These are phyloP conservation scores for Oreortyx pictus DNA, from an alignment of 2,797 vertebrate genomes.

Conservation along the genomic window DNA sequence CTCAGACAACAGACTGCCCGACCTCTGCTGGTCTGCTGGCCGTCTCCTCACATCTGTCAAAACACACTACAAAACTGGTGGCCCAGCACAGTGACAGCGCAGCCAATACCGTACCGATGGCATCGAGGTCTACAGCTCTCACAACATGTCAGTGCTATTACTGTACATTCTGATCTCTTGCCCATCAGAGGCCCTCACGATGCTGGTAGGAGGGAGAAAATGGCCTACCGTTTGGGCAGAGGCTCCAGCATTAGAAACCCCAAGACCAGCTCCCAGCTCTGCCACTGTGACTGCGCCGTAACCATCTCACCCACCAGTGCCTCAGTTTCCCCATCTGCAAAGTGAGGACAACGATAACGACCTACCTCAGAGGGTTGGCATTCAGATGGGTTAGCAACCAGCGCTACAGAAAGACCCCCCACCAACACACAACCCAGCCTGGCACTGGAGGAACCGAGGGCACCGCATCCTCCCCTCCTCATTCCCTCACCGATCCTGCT, in stretches of 20 bases:
- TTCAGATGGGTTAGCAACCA: slow-evolving; percentile 48
- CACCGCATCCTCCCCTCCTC: slow-evolving; percentile 29
- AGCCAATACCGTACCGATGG: neutral
- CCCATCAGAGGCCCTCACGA: neutral
- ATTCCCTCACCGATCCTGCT: slow-evolving; percentile 3
- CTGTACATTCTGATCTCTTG: neutral
- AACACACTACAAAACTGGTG: rapidly evolving
- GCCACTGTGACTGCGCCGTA: neutral
- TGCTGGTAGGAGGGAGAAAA: neutral
- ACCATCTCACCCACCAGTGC: slow-evolving; percentile 16
- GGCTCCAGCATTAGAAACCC: neutral
- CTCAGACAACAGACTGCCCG: neutral
- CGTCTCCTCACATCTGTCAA: neutral
- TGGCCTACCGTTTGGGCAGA: neutral
- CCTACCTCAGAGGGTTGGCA: slow-evolving; percentile 62
- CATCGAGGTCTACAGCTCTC: neutral
- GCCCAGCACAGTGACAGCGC: neutral
- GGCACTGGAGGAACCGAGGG: slow-evolving; percentile 35
- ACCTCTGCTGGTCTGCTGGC: neutral
- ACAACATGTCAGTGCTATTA: rapidly evolving
- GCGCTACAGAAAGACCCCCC: slow-evolving; percentile 55
- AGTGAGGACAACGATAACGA: slow-evolving; percentile 64
- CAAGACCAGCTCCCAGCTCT: neutral
- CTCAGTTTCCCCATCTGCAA: slow-evolving; percentile 69
- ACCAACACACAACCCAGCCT: slow-evolving; percentile 7